Conservation (phyloP, 2,888 invertebrate genomes). For the Drosophila monieri region DNA sequence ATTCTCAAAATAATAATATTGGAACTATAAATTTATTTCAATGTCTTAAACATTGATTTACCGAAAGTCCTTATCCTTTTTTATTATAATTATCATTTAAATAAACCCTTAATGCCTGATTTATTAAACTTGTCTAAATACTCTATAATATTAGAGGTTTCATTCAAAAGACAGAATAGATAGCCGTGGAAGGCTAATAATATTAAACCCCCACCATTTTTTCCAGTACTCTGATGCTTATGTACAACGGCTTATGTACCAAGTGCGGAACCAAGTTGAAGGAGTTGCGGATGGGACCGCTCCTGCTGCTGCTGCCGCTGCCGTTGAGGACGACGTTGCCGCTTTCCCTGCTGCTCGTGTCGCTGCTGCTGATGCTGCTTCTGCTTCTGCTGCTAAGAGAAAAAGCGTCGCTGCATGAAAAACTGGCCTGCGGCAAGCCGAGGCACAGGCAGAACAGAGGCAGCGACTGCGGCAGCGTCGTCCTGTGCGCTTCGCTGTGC, state of each 20-base stretch:
- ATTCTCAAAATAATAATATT: neutral
- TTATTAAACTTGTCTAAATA: too few relatives aligned
- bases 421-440: slow-evolving; percentile 58
- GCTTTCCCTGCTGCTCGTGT: slow-evolving; percentile 8
- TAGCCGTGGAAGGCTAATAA: too few relatives aligned
- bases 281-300: slow-evolving; percentile 65
- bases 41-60: neutral
- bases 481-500: slow-evolving; percentile 73
- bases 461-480: slow-evolving; percentile 47
- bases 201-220: neutral
- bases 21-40: neutral
- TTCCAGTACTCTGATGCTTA: slow-evolving; percentile 30
- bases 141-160: too few relatives aligned
- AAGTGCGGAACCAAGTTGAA: slow-evolving; percentile 54
- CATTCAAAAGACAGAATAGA: too few relatives aligned
- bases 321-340: slow-evolving; percentile 6
- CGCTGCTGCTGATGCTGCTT: neutral
- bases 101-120: too few relatives aligned
- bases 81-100: too few relatives aligned
- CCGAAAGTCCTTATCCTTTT: too few relatives aligned
- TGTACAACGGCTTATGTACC: slow-evolving; percentile 68
- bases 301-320: slow-evolving; percentile 8
- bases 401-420: slow-evolving; percentile 79
- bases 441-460: slow-evolving; percentile 18
- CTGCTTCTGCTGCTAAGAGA: slow-evolving; percentile 14